Conservation (phyloP, 1,140 invertebrate species). For the Drosophila equinoxialis region DNA sequence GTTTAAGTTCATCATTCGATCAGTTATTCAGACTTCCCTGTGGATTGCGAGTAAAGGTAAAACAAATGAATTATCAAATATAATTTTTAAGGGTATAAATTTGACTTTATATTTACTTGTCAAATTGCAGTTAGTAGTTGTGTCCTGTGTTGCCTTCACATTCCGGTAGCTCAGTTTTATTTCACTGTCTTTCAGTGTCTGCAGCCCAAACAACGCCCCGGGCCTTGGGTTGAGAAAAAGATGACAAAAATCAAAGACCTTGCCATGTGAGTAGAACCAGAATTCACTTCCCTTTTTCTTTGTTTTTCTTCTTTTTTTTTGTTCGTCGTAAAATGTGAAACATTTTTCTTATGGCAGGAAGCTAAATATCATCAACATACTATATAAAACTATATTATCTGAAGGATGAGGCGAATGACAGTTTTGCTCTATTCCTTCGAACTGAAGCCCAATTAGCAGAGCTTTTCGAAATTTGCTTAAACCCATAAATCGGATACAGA, state of each 20-base stretch:
- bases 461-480: constrained; percentile 39
- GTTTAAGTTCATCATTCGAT: no score
- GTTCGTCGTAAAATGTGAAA: constrained; percentile 70
- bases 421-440: constrained; percentile 13
- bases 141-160: constrained; percentile 42
- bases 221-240: constrained; percentile 51
- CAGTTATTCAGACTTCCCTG: no score
- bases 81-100: neutral
- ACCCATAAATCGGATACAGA: constrained; percentile 44
- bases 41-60: no score
- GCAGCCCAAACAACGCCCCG: constrained; percentile 30
- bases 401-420: constrained; percentile 1
- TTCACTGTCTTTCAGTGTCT: constrained; percentile 30
- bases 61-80: neutral
- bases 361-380: neutral
- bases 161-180: constrained; percentile 74
- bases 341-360: constrained; percentile 33
- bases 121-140: constrained; percentile 28
- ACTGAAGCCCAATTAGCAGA: constrained; percentile 52
- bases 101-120: neutral
- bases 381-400: constrained; percentile 19
- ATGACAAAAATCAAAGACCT: constrained; percentile 52
- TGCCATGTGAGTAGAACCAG: constrained; percentile 43
- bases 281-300: constrained; percentile 25
- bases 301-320: constrained; percentile 14